phyloP scores from a whole-genome alignment of 1,140 invertebrate species.

The Monochamus saltuarius region DNA sequence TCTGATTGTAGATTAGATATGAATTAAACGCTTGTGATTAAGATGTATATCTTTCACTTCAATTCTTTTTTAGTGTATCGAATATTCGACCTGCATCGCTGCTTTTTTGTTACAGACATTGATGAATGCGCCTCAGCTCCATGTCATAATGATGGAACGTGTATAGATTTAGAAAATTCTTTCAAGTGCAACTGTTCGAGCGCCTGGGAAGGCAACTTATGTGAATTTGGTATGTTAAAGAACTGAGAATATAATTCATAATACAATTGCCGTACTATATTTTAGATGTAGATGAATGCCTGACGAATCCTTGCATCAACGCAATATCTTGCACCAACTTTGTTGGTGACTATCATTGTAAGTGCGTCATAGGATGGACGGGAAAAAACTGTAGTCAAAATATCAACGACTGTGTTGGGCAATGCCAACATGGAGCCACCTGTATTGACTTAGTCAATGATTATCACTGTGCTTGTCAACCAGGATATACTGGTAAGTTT shows the following conservation, averaged over 20 bases:
- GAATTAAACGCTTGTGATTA: neutral
- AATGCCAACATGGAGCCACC: slow-evolving; percentile 82
- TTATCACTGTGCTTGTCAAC: slow-evolving; percentile 78
- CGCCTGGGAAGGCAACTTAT: slow-evolving; percentile 80
- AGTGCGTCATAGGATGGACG: slow-evolving; percentile 81
- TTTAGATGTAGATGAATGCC: slow-evolving; percentile 68
- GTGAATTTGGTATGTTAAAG: slow-evolving; percentile 64
- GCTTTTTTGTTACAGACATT: slow-evolving; percentile 61
- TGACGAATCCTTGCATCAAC: slow-evolving; percentile 72
- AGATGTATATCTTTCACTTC: neutral
- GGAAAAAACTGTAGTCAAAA: slow-evolving; percentile 85
- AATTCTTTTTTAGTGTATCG: neutral
- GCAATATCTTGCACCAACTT: slow-evolving; percentile 77
- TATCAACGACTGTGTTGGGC: slow-evolving; percentile 85
- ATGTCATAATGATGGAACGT: slow-evolving; percentile 86
- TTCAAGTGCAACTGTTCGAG: slow-evolving; percentile 77
- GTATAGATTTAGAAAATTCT: slow-evolving; percentile 71
- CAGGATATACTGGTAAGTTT: slow-evolving; percentile 72
- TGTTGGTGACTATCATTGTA: slow-evolving; percentile 80
- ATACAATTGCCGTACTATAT: neutral
- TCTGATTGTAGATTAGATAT: neutral
- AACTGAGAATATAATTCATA: neutral
- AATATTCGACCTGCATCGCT: slow-evolving; percentile 1
- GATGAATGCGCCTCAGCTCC: slow-evolving; percentile 82
- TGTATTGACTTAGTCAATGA: slow-evolving; percentile 83